Evolutionary conservation across 2,113 vertebrate genomes (phyloP).

Genomic region (Malurus elegans): DNA sequence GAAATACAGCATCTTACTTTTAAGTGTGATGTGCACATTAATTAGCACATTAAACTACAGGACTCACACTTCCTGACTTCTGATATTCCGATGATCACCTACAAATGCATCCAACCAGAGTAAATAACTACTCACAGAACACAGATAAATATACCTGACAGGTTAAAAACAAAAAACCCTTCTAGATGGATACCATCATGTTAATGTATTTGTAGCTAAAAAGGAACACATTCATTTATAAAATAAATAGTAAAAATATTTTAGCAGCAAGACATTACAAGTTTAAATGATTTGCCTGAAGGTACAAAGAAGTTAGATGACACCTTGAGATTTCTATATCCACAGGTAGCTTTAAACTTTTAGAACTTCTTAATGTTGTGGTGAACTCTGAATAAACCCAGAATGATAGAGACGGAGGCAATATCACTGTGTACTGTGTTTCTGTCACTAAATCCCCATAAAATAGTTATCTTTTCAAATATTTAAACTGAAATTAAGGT

Average conservation of each 20-base stretch:
- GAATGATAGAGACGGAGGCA: not conserved
- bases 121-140: not conserved
- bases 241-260: not conserved
- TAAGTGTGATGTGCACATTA: not conserved
- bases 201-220: not conserved
- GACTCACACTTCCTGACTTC: not conserved
- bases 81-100: not conserved
- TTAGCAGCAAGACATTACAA: not conserved
- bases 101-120: not conserved
- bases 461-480: not conserved
- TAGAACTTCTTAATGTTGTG: not conserved
- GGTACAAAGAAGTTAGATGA: not conserved
- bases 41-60: not conserved
- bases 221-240: not conserved
- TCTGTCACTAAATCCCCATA: not conserved
- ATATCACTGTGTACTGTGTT: not conserved
- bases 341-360: not conserved
- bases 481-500: not conserved
- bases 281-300: not conserved
- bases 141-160: not conserved
- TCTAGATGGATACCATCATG: not conserved
- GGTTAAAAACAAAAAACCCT: not conserved
- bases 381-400: not conserved
- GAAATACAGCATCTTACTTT: not conserved
- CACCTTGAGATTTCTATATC: not conserved